Conservation (phyloP, 2,888 invertebrate species). For the Mantis religiosa region DNA sequence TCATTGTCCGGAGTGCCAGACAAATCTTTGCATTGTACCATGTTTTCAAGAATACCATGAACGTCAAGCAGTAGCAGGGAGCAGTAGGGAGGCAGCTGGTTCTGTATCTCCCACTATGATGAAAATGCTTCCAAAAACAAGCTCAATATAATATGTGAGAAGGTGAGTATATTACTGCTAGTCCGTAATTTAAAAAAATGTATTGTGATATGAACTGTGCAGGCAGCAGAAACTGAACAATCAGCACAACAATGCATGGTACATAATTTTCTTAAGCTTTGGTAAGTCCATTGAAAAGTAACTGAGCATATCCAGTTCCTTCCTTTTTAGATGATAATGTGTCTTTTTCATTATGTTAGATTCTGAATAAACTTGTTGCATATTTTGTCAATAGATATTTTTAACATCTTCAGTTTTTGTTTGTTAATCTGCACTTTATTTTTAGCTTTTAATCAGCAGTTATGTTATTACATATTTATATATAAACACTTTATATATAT, state of each 20-base stretch:
- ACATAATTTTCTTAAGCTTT: background rate
- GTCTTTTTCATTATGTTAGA: background rate
- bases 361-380: background rate
- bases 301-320: background rate
- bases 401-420: background rate
- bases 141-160: conserved; percentile 43
- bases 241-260: background rate
- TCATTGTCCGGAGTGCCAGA: conserved; percentile 85
- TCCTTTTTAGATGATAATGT: background rate
- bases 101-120: conserved; percentile 41
- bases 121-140: conserved; percentile 46
- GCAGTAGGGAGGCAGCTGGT: conserved; percentile 40
- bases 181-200: background rate
- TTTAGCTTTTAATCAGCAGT: background rate
- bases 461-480: background rate
- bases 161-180: background rate
- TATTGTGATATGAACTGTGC: background rate
- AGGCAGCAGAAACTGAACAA: background rate
- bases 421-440: background rate
- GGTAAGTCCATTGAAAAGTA: background rate
- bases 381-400: background rate
- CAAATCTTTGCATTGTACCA: conserved; percentile 83
- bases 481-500: background rate
- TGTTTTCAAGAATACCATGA: conserved; percentile 85
- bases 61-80: conserved; percentile 44